Percentiles rank a stretch among this genome's conserved stretches.
These are phyloP conservation scores for Gallinago stenura DNA, from an alignment of 2,797 vertebrate species.

Conservation along the genomic window DNA sequence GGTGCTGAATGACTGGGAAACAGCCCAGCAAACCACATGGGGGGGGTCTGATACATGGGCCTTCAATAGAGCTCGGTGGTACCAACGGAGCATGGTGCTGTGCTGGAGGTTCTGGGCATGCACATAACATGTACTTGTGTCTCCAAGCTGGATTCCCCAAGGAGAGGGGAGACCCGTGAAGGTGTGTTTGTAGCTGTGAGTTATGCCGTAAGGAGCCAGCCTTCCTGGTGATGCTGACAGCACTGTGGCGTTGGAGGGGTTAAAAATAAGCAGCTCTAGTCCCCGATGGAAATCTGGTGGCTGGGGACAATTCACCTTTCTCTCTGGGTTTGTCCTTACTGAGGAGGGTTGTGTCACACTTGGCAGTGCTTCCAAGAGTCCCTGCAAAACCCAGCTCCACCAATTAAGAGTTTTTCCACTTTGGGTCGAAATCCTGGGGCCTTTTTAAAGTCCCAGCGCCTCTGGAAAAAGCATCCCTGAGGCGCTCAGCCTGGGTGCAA, in stretches of 20 bases:
- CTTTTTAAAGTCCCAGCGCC: neutral
- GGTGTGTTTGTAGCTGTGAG: neutral
- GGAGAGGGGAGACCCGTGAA: neutral
- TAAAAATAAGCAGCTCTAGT: neutral
- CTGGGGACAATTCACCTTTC: neutral
- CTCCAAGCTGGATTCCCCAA: neutral
- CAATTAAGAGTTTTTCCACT: neutral
- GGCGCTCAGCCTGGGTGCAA: neutral
- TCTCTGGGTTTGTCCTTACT: neutral
- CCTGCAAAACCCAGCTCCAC: neutral
- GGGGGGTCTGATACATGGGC: neutral
- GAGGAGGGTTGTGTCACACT: neutral
- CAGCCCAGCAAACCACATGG: neutral
- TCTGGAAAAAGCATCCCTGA: neutral
- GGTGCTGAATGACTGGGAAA: neutral
- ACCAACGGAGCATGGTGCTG: rapidly evolving
- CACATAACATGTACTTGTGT: rapidly evolving
- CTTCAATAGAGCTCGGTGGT: rapidly evolving
- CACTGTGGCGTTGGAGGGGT: rapidly evolving
- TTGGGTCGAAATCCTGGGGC: neutral
- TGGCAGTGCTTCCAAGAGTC: neutral
- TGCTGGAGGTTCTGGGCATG: rapidly evolving
- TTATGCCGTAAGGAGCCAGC: neutral
- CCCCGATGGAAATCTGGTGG: neutral
- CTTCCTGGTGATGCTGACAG: rapidly evolving